phyloP scores from a whole-genome alignment of 2,888 invertebrate genomes.

The Lepidochitona cinerea region DNA sequence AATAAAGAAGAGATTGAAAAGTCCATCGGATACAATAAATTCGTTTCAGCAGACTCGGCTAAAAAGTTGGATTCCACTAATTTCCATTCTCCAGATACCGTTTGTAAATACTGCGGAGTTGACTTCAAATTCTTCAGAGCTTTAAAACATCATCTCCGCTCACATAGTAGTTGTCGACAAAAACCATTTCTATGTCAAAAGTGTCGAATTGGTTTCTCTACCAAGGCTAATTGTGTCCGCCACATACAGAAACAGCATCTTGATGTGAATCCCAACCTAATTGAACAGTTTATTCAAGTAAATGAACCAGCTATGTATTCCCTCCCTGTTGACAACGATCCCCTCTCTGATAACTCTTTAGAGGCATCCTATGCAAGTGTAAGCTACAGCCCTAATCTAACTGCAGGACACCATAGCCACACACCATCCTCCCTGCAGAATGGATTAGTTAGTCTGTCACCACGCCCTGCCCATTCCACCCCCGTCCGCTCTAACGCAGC shows the following conservation, averaged over 20 bases:
- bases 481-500: background rate
- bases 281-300: conserved; percentile 54
- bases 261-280: conserved; percentile 48
- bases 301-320: conserved; percentile 28
- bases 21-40: conserved; percentile 75
- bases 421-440: background rate
- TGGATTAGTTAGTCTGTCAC: background rate
- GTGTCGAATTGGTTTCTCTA: conserved; percentile 69
- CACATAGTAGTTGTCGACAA: conserved; percentile 65
- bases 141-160: conserved; percentile 70
- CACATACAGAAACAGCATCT: conserved; percentile 70
- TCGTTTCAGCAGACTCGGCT: conserved; percentile 39
- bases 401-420: no score
- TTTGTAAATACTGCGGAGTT: conserved; percentile 71
- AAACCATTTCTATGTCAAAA: conserved; percentile 69
- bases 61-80: conserved; percentile 30
- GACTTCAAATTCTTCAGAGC: conserved; percentile 71
- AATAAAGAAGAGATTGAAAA: conserved; percentile 90
- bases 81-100: conserved; percentile 66
- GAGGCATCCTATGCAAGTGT: background rate
- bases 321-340: conserved; percentile 4
- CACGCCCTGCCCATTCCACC: conserved; percentile 1
- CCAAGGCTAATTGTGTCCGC: conserved; percentile 69
- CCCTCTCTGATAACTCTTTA: conserved; percentile 12
- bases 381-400: background rate